Evolutionary conservation across 2,113 vertebrate species (phyloP).

Genomic region (Vulpes vulpes): DNA sequence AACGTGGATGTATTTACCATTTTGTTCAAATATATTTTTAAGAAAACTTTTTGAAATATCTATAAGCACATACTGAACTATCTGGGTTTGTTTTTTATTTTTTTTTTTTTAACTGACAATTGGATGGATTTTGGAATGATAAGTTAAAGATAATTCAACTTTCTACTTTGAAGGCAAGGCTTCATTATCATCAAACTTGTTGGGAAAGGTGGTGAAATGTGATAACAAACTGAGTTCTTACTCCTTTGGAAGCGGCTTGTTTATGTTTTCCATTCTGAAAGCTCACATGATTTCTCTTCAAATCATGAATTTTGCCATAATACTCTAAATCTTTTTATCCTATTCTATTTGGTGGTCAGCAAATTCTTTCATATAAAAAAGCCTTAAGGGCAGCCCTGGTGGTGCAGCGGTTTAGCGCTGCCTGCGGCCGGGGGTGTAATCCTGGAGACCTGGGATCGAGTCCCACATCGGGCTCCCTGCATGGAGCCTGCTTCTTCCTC

Average conservation of each 20-base stretch:
- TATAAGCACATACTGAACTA: background rate
- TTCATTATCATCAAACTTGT: background rate
- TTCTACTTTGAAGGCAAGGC: background rate
- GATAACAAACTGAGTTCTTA: background rate
- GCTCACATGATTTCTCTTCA: background rate
- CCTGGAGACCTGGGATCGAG: too few species aligned
- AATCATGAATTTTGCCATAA: background rate
- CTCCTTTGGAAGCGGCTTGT: background rate
- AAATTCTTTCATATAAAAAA: background rate
- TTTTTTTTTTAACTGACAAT: background rate
- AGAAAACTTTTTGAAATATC: background rate
- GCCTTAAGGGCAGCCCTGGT: too few species aligned
- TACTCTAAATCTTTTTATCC: background rate
- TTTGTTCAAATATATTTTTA: background rate
- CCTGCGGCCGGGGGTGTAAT: too few species aligned
- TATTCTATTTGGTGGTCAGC: background rate
- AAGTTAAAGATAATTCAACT: background rate
- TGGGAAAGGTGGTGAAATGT: background rate
- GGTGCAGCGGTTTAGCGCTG: too few species aligned
- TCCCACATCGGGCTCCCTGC: too few species aligned
- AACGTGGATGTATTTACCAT: background rate
- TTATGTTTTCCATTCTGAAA: constrained; percentile 24
- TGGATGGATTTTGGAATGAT: background rate
- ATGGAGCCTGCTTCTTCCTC: too few species aligned
- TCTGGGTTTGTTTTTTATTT: background rate